Evolutionary conservation across 2,797 vertebrate genomes (phyloP).

Genomic region (Adelosebastes latens): DNA sequence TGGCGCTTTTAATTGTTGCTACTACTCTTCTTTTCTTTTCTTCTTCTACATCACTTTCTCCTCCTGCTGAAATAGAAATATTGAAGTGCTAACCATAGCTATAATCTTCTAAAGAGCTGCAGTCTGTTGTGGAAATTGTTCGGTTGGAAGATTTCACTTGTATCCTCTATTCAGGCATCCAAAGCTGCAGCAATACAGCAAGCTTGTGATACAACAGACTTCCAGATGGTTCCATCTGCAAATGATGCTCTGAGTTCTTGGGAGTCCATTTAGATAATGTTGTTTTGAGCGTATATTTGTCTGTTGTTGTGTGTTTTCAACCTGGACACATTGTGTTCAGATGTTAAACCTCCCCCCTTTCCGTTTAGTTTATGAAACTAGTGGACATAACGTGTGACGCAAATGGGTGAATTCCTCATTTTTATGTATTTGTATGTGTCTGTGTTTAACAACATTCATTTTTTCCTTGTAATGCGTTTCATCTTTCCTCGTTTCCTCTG

Average conservation of each 20-base stretch:
- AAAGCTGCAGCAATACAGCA: neutral
- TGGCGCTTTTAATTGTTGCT: neutral
- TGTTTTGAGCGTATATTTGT: neutral
- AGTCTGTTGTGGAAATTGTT: slow-evolving; percentile 12
- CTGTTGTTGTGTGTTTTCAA: neutral
- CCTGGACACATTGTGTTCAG: neutral
- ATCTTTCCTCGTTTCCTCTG: slow-evolving; percentile 1
- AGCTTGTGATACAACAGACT: slow-evolving; percentile 16
- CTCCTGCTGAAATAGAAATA: neutral
- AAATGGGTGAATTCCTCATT: slow-evolving; percentile 3
- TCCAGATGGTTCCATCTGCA: slow-evolving; percentile 53
- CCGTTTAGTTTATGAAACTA: neutral
- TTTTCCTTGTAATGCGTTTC: neutral
- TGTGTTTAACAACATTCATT: neutral
- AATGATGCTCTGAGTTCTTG: slow-evolving; percentile 15
- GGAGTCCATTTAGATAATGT: slow-evolving; percentile 25
- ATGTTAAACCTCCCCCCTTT: neutral
- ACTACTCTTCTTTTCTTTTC: neutral
- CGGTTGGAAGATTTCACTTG: neutral
- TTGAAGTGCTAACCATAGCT: neutral
- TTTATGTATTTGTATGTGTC: neutral
- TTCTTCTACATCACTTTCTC: neutral
- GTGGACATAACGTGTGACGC: neutral
- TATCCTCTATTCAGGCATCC: neutral
- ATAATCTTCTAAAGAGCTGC: slow-evolving; percentile 10